Percentiles rank a stretch among this genome's conserved stretches.
Conservation (phyloP, 2,888 invertebrate species). For the Argyra leucocephala region DNA sequence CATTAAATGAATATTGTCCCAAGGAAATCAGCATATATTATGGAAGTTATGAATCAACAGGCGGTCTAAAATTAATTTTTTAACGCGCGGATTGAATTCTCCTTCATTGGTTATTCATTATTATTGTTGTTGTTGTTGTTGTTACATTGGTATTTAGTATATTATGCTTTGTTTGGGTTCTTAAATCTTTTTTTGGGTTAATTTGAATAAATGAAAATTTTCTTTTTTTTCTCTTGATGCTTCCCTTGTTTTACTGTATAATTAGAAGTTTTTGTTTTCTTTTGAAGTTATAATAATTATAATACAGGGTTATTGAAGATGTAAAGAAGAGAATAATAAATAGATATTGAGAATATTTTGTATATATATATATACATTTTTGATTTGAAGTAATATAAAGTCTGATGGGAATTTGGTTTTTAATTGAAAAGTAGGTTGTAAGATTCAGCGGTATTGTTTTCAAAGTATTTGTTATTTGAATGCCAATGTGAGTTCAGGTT, state of each 20-base stretch:
- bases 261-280: background rate
- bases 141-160: background rate
- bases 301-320: too few relatives aligned
- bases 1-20: background rate
- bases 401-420: too few relatives aligned
- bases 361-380: too few relatives aligned
- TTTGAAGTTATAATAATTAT: too few relatives aligned
- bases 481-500: too few relatives aligned
- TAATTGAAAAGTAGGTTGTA: too few relatives aligned
- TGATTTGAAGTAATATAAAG: too few relatives aligned
- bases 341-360: too few relatives aligned
- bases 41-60: constrained; percentile 4
- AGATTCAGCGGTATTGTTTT: too few relatives aligned
- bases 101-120: background rate
- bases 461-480: too few relatives aligned
- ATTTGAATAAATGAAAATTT: background rate
- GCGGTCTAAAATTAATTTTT: background rate
- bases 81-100: constrained; percentile 3
- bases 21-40: background rate
- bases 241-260: constrained; percentile 2
- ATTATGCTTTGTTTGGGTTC: background rate
- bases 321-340: too few relatives aligned
- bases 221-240: background rate
- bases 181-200: background rate
- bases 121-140: background rate